Percentiles rank a stretch among this genome's conserved stretches.
phyloP scores from a whole-genome alignment of 2,888 invertebrate genomes.

The Cephus nigrinus region DNA sequence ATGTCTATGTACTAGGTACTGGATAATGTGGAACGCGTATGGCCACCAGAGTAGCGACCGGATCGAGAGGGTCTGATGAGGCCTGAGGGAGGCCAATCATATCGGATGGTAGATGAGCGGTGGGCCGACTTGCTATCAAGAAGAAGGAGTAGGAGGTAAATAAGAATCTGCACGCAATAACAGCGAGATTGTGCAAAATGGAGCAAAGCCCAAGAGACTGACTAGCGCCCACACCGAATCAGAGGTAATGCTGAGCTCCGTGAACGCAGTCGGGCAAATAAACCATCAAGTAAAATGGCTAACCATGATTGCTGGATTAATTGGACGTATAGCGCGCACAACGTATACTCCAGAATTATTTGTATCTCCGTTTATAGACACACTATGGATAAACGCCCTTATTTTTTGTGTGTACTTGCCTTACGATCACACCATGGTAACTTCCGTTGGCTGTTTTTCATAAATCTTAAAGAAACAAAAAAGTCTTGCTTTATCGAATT shows the following conservation, averaged over 20 bases:
- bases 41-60: slow-evolving; percentile 51
- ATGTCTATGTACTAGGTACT: slow-evolving; percentile 11
- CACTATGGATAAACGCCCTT: neutral
- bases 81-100: slow-evolving; percentile 27
- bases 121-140: slow-evolving; percentile 10
- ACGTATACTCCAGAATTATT: neutral
- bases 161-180: slow-evolving; percentile 36
- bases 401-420: neutral
- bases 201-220: slow-evolving; percentile 25
- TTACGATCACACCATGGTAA: neutral
- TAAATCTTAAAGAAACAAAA: neutral
- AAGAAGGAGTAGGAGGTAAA: slow-evolving; percentile 18
- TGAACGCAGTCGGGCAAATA: slow-evolving; percentile 40
- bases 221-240: slow-evolving; percentile 36
- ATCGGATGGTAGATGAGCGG: slow-evolving; percentile 11
- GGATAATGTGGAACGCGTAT: slow-evolving; percentile 4
- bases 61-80: slow-evolving; percentile 28
- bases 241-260: neutral
- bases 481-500: neutral
- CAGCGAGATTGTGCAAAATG: slow-evolving; percentile 37
- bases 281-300: slow-evolving; percentile 45
- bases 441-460: neutral
- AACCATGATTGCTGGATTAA: slow-evolving; percentile 58
- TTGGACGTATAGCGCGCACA: slow-evolving; percentile 46
- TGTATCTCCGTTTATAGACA: neutral